These are phyloP conservation scores for Eriocheir sinensis DNA, from an alignment of 1,140 invertebrate genomes.

Conservation along the genomic window DNA sequence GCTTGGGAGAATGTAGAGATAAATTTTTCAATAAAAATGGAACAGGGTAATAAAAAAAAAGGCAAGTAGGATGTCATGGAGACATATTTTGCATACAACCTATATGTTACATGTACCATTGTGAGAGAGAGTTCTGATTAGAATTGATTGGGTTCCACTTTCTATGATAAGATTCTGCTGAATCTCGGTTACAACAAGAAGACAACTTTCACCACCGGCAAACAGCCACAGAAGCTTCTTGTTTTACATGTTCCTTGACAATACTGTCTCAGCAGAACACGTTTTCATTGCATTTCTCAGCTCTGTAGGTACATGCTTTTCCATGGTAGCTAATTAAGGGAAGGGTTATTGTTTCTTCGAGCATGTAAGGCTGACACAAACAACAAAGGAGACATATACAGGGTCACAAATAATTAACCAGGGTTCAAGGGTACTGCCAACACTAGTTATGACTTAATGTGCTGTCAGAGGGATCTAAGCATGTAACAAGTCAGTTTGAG, in stretches of 20 bases:
- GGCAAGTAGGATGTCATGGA: too few species aligned
- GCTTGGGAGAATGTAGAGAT: too few species aligned
- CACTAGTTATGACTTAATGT: neutral
- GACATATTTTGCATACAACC: too few species aligned
- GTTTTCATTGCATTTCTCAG: neutral
- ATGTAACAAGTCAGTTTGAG: constrained; percentile 62
- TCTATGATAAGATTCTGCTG: too few species aligned
- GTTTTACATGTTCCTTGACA: neutral
- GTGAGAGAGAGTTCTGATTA: too few species aligned
- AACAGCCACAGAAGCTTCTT: too few species aligned
- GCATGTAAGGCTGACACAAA: neutral
- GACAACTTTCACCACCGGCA: too few species aligned
- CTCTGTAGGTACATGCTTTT: neutral
- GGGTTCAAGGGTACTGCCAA: neutral
- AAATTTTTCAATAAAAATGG: too few species aligned
- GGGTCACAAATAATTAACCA: neutral
- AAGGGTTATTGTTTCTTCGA: neutral
- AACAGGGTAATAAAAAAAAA: too few species aligned
- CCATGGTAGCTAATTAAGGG: neutral
- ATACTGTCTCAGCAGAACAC: neutral
- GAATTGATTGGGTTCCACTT: too few species aligned
- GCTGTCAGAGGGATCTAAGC: constrained; percentile 48
- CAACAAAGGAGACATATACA: neutral
- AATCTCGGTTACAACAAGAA: too few species aligned
- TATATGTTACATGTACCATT: too few species aligned